phyloP scores from a whole-genome alignment of 2,797 vertebrate genomes.

The Sylvilagus floridanus region DNA sequence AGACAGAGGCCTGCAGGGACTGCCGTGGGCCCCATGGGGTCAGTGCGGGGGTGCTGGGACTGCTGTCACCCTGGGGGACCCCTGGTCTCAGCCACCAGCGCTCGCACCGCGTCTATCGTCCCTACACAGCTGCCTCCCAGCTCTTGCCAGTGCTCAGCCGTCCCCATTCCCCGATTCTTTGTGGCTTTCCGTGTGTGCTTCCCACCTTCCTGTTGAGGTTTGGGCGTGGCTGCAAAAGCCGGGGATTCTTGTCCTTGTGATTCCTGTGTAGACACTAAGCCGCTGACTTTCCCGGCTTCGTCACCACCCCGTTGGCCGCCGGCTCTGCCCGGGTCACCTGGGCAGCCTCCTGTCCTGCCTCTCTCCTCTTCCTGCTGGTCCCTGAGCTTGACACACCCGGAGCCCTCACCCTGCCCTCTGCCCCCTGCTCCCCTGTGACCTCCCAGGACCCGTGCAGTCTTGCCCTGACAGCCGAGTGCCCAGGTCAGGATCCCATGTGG shows the following conservation, averaged over 20 bases:
- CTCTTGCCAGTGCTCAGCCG: too few relatives aligned
- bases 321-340: not conserved
- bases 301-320: rapidly evolving
- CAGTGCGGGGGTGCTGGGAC: not conserved
- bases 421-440: not conserved
- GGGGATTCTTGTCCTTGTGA: not conserved
- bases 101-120: too few relatives aligned
- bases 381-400: not conserved
- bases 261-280: not conserved
- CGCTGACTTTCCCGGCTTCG: not conserved
- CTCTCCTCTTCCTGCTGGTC: not conserved
- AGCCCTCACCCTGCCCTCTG: not conserved
- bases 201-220: rapidly evolving
- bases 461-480: not conserved
- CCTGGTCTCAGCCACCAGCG: too few relatives aligned
- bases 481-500: not conserved
- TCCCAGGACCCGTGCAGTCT: not conserved
- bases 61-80: too few relatives aligned
- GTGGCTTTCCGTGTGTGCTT: not conserved
- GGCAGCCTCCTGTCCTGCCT: not conserved
- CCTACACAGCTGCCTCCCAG: not conserved
- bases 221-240: not conserved
- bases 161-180: too few relatives aligned
- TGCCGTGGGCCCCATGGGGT: not conserved
- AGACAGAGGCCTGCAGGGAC: not conserved